phyloP scores from a whole-genome alignment of 2,113 vertebrate species.

The Barbus barbus region DNA sequence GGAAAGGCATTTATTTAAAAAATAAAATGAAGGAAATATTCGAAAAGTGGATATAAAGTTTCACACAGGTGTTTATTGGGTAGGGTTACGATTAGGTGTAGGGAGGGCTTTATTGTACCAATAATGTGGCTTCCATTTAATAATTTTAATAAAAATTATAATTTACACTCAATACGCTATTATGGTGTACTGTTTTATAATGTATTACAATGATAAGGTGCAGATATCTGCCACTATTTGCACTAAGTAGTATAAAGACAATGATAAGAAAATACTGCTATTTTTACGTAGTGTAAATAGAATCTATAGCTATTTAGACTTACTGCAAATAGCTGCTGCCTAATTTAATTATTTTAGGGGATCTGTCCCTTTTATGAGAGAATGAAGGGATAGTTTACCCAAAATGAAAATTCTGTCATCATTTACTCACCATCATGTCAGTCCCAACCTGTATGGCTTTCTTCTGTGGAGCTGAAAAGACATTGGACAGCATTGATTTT shows the following conservation, averaged over 20 bases:
- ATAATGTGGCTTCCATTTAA: neutral
- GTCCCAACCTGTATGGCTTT: neutral
- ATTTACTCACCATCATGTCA: no score
- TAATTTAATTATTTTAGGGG: no score
- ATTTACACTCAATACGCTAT: neutral
- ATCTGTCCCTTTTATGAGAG: no score
- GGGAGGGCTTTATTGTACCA: neutral
- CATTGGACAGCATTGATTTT: neutral
- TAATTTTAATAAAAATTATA: neutral
- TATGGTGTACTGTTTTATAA: neutral
- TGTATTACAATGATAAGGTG: no score
- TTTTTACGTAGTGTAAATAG: no score
- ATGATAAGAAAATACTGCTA: no score
- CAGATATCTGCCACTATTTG: no score
- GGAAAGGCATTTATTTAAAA: neutral
- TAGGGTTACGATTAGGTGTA: neutral
- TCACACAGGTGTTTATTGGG: neutral
- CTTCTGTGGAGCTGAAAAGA: neutral
- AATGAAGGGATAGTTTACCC: no score
- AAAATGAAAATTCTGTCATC: neutral
- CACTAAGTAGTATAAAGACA: no score
- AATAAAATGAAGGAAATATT: neutral
- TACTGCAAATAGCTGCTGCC: no score
- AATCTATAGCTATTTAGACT: no score
- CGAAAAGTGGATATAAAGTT: neutral